Evolutionary conservation across 1,140 invertebrate genomes (phyloP).

Genomic region (Drosophila sulfurigaster): DNA sequence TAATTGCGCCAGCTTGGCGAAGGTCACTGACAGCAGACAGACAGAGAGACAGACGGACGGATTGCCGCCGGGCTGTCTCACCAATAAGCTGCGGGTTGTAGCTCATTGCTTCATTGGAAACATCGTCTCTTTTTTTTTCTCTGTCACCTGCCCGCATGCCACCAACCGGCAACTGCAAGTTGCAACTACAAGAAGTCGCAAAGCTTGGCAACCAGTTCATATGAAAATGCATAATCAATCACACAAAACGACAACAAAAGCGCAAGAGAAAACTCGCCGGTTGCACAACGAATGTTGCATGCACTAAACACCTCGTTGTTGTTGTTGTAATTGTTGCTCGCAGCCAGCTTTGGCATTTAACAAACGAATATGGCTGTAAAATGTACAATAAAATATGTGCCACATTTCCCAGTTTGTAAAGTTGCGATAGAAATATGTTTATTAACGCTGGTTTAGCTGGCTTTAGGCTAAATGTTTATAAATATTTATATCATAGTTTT

Average conservation of each 20-base stretch:
- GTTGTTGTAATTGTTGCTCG: background rate
- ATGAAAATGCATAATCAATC: constrained; percentile 82
- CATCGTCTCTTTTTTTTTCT: background rate
- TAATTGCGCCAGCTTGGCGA: constrained; percentile 67
- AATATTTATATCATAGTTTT: too few relatives aligned
- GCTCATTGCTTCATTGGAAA: constrained; percentile 48
- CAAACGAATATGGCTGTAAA: background rate
- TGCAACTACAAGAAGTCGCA: constrained; percentile 52
- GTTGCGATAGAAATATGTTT: background rate
- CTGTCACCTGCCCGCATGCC: constrained; percentile 67
- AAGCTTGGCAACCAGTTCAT: constrained; percentile 72
- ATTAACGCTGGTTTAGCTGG: background rate
- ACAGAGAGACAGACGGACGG: background rate
- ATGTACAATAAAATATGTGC: background rate
- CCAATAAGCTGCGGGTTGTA: constrained; percentile 52
- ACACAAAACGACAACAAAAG: constrained; percentile 58
- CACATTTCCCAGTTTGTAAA: background rate
- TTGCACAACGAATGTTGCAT: constrained; percentile 29
- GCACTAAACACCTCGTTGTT: constrained; percentile 13
- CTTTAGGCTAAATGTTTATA: too few relatives aligned
- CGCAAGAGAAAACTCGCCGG: background rate
- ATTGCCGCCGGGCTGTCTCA: constrained; percentile 74
- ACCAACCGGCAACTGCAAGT: constrained; percentile 28
- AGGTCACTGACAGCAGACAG: constrained; percentile 74
- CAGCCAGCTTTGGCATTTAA: background rate